Evolutionary conservation across 30 jellyfish, hydroid and myxozoan genomes (phyloP).

Genomic region (Aurelia coerulea): DNA sequence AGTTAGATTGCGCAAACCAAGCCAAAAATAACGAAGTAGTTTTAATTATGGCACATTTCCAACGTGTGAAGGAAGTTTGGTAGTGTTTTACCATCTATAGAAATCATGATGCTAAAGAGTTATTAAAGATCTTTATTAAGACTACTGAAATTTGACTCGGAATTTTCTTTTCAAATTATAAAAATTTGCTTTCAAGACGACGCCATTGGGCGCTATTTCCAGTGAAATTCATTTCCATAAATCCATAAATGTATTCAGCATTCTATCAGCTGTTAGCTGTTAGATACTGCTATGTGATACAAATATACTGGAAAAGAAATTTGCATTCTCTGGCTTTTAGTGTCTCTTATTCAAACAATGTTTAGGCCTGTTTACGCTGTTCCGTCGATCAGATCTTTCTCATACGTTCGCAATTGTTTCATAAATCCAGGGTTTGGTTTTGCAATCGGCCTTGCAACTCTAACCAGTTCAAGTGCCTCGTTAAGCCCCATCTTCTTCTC

Average conservation of each 20-base stretch:
- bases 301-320: not conserved
- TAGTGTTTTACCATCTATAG: too few relatives aligned
- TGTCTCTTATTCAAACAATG: not conserved
- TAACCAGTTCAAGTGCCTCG: conserved; percentile 46
- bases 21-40: too few relatives aligned
- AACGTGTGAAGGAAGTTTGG: too few relatives aligned
- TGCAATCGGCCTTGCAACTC: conserved; percentile 46
- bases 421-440: conserved; percentile 82
- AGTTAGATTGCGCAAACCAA: too few relatives aligned
- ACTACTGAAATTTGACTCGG: not conserved
- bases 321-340: not conserved
- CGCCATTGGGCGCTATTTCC: too few relatives aligned
- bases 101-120: not conserved
- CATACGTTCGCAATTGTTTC: conserved; percentile 41
- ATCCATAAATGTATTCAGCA: not conserved
- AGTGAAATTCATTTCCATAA: too few relatives aligned
- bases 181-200: not conserved
- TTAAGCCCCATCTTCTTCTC: conserved; percentile 20
- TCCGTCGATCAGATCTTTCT: conserved; percentile 12
- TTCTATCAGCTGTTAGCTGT: not conserved
- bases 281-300: too few relatives aligned
- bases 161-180: not conserved
- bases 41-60: too few relatives aligned
- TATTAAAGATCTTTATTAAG: not conserved
- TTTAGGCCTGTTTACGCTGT: not conserved